Conservation (phyloP, 1,140 invertebrate species). For the Ectropis grisescens region DNA sequence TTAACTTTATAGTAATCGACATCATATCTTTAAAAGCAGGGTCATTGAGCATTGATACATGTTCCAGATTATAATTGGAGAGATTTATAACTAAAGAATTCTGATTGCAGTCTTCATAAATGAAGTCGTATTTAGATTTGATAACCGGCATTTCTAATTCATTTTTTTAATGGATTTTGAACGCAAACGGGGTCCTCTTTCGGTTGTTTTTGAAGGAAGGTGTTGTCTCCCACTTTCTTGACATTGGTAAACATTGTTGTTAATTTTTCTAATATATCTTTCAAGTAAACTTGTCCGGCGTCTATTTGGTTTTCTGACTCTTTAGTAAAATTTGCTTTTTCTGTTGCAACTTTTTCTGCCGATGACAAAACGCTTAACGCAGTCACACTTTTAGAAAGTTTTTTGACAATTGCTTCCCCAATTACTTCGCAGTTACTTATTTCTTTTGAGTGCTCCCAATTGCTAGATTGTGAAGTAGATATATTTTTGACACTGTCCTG, state of each 20-base stretch:
- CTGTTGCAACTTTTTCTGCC: too few species aligned
- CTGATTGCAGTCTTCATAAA: constrained; percentile 14
- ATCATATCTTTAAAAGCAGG: constrained; percentile 13
- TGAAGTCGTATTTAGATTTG: constrained; percentile 11
- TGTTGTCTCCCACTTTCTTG: constrained; percentile 3
- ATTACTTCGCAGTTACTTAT: constrained; percentile 27
- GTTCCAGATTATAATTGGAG: constrained; percentile 31
- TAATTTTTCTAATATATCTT: constrained; percentile 32
- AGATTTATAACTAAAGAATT: constrained; percentile 31
- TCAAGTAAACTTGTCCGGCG: constrained; percentile 25
- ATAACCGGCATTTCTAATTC: constrained; percentile 12
- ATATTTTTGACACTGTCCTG: constrained; percentile 18
- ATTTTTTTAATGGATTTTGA: constrained; percentile 10
- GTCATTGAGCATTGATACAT: constrained; percentile 28
- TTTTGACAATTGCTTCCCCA: constrained; percentile 33
- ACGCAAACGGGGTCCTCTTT: background rate
- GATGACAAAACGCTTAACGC: background rate
- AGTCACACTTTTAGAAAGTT: constrained; percentile 32
- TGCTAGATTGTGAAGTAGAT: constrained; percentile 18
- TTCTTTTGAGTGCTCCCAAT: constrained; percentile 4
- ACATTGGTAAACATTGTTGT: constrained; percentile 26
- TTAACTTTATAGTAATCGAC: constrained; percentile 29
- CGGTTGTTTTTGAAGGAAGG: background rate
- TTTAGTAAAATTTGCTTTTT: too few species aligned
- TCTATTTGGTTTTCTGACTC: constrained; percentile 11